Evolutionary conservation across 2,888 invertebrate species (phyloP), one percentile per base, ranked within the genome.

Genomic region (Sicus ferrugineus): DNA sequence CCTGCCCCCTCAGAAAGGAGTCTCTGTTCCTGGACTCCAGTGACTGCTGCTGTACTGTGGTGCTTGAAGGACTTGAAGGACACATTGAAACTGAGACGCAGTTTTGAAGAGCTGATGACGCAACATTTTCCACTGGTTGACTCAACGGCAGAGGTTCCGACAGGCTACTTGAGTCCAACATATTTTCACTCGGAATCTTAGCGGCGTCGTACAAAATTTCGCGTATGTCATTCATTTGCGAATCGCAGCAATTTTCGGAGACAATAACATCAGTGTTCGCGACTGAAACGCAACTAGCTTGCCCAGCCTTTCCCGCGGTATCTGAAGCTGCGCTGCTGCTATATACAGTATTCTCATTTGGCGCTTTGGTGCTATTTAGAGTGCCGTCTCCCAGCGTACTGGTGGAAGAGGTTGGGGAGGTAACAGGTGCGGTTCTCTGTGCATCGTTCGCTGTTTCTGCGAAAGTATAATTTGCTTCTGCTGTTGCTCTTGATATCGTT

Each of bases 1-100:
- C 88, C 82, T 88, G 89, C 66, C 89, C 88, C 59, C 73, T 74
- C 61, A 83, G 75, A 70, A 75, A 71, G 38, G 75, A 72, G 48
- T 42, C n/a, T 68, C 26, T 66, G 70, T 28, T 26, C 61, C 46
- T 19, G 70, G 59, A 16, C 30, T 26, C 23, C 66, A 48, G 54
- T 38, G 65, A 28, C 54, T 26, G 70, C 31, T 26, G 56, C 26
- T 54, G 50, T n/a, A 21, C 11, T 50, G 38, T 31, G 67, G 63
- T 69, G 66, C 52, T 30, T 59, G 42, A 68, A 59, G 19, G n/a
- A 31, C 19, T 38, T 69, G 61, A 62, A 72, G 73, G 46, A 42
- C 16, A n/a, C 11, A 4, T 42, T 42, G 42, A 14, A 42, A 1
- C 42, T 42, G 72, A 69, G 48, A 69, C 74, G 62, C 70, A 71